Percentiles rank a stretch among this genome's conserved stretches.
Conservation (phyloP, 2,888 invertebrate species). For the Synanthedon tipuliformis region DNA sequence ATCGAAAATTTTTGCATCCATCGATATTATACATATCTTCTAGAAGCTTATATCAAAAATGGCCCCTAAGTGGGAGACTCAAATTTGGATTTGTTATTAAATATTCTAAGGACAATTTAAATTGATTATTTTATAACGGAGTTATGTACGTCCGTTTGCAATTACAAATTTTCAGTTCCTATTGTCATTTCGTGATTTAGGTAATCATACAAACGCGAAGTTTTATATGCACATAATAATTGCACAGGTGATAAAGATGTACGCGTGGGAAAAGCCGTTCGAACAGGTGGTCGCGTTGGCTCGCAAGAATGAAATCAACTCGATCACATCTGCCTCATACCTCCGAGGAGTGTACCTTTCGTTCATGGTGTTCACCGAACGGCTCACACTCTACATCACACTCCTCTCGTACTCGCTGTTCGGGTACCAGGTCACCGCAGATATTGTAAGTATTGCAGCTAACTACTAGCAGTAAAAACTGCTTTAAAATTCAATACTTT, state of each 20-base stretch:
- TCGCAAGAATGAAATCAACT: conserved; percentile 75
- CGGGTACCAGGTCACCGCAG: conserved; percentile 70
- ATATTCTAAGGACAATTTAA: too few species aligned
- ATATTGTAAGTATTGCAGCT: conserved; percentile 51
- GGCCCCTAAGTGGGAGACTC: too few species aligned
- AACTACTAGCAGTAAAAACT: neutral
- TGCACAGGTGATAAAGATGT: conserved; percentile 91
- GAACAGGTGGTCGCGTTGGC: conserved; percentile 82
- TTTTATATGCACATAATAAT: neutral
- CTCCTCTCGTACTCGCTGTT: conserved; percentile 80
- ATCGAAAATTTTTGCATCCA: too few species aligned
- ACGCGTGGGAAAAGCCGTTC: conserved; percentile 95
- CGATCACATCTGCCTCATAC: conserved; percentile 74
- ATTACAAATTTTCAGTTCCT: neutral
- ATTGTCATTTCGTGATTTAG: conserved; percentile 1
- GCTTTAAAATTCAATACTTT: neutral
- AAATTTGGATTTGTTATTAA: too few species aligned
- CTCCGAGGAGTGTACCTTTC: conserved; percentile 75
- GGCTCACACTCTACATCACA: conserved; percentile 85
- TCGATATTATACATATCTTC: too few species aligned
- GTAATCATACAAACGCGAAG: neutral
- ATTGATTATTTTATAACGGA: too few species aligned
- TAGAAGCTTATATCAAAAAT: too few species aligned
- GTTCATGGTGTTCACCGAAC: conserved; percentile 85
- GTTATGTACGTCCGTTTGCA: too few species aligned